Base-by-base conservation (phyloP, 2,888 invertebrate species). In the Timandra comae region DNA sequence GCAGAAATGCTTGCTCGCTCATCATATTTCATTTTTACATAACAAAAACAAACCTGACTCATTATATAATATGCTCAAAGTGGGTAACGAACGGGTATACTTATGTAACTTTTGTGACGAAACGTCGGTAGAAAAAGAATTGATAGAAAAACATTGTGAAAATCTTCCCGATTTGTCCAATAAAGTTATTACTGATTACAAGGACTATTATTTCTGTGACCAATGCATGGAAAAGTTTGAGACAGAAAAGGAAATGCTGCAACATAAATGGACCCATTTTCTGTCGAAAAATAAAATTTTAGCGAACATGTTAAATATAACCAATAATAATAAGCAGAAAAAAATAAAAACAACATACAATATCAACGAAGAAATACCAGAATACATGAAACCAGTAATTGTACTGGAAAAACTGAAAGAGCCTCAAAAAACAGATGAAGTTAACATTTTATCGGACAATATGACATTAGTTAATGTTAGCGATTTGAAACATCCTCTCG, bases 211-310 rank as follows among this genome's bases (percentile, higher is more conserved):
- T 29, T 74, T 75, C 37, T 84, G 82, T 23, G 75, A 82, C 27
- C 73, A 78, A 25, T 82, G 81, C 30, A 48, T 63, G 23, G 62
- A 61, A 16, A 73, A 73, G 27, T 82, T 79, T 58, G 58, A 57
- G 7, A 69, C 67, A 0, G 80, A 84, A 44, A 65, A 62, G 0
- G 61, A 67, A 3, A 78, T 81, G 76, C 29, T 81, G 0, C 69
- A 76, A 8, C 84, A 84, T 35, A 81, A 82, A 37, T 81, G 79
- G 81, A 61, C 69, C 0, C 82, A 82, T 43, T 79, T 71, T 40
- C 39, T 79, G 10, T 24, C 11, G 11, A 10, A 24, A 4, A 24
- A 11, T 7, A 9, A 9, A 24, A 4, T 4, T 9, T 11, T 24
- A 1, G 49, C 51, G n/a, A 38, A 40, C 30, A 33, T 46, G 8